A percentile compares a stretch with the other conserved stretches of the same genome.
Conservation (phyloP, 37 sponge, comb jelly and placozoan species). For the Corticium candelabrum region DNA sequence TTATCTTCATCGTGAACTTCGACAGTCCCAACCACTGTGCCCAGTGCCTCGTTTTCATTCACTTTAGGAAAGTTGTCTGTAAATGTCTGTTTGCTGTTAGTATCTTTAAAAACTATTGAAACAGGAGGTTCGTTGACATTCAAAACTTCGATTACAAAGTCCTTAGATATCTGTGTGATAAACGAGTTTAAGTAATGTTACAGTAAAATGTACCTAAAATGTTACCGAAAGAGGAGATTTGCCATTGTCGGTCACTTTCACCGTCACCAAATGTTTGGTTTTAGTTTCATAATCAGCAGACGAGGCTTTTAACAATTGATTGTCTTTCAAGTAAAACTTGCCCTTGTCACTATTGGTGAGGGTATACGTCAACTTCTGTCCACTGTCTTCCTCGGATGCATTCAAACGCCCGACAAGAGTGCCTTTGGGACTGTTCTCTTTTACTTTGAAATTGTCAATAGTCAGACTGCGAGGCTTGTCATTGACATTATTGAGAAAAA, state of each 20-base stretch:
- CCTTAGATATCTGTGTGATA: slow-evolving; percentile 3
- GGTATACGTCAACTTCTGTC: neutral
- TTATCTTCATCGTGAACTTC: neutral
- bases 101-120: neutral
- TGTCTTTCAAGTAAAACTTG: neutral
- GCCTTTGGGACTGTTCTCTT: neutral
- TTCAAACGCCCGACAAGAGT: neutral
- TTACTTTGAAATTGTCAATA: neutral
- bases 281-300: slow-evolving; percentile 10
- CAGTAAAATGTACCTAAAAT: neutral
- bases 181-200: neutral
- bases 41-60: neutral
- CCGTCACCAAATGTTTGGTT: neutral
- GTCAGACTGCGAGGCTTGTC: neutral
- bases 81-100: neutral
- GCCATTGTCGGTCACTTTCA: slow-evolving; percentile 8
- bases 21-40: neutral
- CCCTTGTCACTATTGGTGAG: neutral
- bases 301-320: neutral
- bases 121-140: slow-evolving; percentile 8
- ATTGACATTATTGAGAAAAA: neutral
- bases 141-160: neutral
- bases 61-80: neutral
- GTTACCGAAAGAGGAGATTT: neutral
- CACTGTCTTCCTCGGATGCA: neutral